Conservation (phyloP, 1,140 invertebrate species). For the Drosophila subobscura region DNA sequence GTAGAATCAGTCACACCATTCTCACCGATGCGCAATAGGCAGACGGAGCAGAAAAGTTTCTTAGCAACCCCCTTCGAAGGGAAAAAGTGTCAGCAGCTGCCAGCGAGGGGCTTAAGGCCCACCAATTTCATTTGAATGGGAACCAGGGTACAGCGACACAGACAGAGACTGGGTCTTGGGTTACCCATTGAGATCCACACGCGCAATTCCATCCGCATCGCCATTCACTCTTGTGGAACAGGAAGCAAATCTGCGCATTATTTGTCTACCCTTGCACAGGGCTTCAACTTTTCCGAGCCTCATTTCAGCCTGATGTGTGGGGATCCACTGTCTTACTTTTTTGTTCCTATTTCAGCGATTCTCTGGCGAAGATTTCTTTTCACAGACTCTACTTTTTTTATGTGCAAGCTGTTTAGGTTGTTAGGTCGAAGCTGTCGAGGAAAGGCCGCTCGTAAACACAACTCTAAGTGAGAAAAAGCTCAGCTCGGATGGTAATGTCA, state of each 20-base stretch:
- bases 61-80: slow-evolving; percentile 7
- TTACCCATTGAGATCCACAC: slow-evolving; percentile 2
- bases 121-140: slow-evolving; percentile 7
- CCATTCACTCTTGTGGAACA: background rate
- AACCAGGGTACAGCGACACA: slow-evolving; percentile 6
- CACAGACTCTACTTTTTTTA: too few species aligned
- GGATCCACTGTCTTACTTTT: too few species aligned
- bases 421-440: too few species aligned
- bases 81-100: slow-evolving; percentile 20
- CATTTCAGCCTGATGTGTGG: too few species aligned
- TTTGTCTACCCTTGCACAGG: background rate
- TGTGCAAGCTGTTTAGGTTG: too few species aligned
- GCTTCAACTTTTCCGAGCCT: too few species aligned
- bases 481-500: too few species aligned
- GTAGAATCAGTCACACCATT: slow-evolving; percentile 24
- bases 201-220: too few species aligned
- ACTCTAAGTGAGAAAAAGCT: too few species aligned
- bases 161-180: slow-evolving; percentile 12
- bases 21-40: background rate
- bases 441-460: too few species aligned
- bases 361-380: too few species aligned
- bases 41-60: background rate
- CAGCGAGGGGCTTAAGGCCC: slow-evolving; percentile 1
- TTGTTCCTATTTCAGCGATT: too few species aligned
- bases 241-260: slow-evolving; percentile 24